These are phyloP conservation scores for Lontra canadensis DNA, from an alignment of 2,113 vertebrate genomes.

Conservation along the genomic window DNA sequence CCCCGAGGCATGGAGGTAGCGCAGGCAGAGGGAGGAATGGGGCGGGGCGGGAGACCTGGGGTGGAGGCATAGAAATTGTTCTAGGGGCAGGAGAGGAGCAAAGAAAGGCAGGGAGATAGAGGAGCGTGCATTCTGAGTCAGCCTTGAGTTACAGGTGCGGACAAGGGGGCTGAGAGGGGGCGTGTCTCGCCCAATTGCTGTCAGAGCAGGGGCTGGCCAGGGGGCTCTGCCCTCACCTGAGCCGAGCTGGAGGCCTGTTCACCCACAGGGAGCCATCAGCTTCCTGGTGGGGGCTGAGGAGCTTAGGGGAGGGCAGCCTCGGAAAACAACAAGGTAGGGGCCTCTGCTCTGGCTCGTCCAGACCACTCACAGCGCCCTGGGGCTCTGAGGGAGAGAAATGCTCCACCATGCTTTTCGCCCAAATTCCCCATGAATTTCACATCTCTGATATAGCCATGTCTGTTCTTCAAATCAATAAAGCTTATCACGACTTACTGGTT, in stretches of 20 bases:
- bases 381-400: neutral
- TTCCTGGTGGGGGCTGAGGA: neutral
- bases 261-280: neutral
- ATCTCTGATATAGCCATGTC: neutral
- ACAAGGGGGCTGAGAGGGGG: neutral
- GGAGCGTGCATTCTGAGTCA: neutral
- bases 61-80: neutral
- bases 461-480: constrained; percentile 38
- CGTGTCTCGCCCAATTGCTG: neutral
- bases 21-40: neutral
- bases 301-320: neutral
- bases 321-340: neutral
- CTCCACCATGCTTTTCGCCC: neutral
- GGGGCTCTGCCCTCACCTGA: neutral
- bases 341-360: neutral
- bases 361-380: neutral
- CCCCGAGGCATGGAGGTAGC: neutral
- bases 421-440: constrained; percentile 10
- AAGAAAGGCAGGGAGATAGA: neutral
- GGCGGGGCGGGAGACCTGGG: neutral
- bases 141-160: neutral
- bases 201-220: neutral
- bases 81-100: neutral
- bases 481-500: constrained; percentile 50
- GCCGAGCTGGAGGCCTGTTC: neutral